Evolutionary conservation across 1,140 invertebrate species (phyloP).

Genomic region (Camponotus floridanus): DNA sequence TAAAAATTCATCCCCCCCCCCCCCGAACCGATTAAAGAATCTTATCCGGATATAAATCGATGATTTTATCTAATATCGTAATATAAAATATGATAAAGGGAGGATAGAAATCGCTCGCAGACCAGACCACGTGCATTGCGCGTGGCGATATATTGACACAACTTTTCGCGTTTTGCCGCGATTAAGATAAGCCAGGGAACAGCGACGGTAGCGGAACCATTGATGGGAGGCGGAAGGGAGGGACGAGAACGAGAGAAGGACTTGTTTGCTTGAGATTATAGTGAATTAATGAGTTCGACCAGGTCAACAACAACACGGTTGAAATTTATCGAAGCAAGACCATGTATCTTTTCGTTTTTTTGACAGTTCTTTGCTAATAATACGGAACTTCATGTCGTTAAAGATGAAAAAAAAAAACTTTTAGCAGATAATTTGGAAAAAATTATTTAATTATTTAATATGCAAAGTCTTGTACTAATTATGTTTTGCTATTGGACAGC

Average conservation of each 20-base stretch:
- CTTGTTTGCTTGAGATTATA: conserved; percentile 61
- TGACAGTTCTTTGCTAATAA: neutral
- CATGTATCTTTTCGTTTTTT: neutral
- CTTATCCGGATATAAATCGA: neutral
- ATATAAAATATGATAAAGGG: conserved; percentile 20
- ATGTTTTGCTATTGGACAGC: neutral
- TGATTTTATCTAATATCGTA: conserved; percentile 7
- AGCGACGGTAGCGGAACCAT: neutral
- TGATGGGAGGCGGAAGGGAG: conserved; percentile 22
- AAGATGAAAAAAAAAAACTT: neutral
- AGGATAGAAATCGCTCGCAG: neutral
- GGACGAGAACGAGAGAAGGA: conserved; percentile 28
- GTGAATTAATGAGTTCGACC: conserved; percentile 49
- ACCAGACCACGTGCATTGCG: neutral
- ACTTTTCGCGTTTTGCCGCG: conserved; percentile 18
- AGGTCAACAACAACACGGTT: conserved; percentile 45
- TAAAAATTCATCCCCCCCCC: neutral
- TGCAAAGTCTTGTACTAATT: no score
- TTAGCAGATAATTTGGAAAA: neutral
- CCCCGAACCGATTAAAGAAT: neutral
- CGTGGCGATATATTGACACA: neutral
- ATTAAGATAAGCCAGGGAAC: conserved; percentile 48
- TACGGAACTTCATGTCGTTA: neutral
- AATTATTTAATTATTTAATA: no score
- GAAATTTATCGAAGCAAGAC: conserved; percentile 39